phyloP scores from a whole-genome alignment of 2,888 invertebrate genomes.

The Alcis repandata region DNA sequence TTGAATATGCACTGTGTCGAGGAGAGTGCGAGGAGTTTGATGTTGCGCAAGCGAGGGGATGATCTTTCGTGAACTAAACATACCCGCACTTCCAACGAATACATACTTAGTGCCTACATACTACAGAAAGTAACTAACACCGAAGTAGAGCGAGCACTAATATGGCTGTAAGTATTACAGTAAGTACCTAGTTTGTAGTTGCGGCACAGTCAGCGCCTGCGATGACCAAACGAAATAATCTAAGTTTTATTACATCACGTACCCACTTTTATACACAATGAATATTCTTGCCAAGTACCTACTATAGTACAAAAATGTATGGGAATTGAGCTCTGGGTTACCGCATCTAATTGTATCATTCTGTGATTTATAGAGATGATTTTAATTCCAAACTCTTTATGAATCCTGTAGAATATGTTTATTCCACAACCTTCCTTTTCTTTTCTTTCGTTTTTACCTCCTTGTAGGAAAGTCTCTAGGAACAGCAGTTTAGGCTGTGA shows the following conservation, averaged over 20 bases:
- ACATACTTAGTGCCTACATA: slow-evolving; percentile 10
- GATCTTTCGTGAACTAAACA: not conserved
- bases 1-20: not conserved
- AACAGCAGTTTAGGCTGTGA: no score
- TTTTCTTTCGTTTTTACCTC: no score
- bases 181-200: slow-evolving; percentile 13
- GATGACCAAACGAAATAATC: slow-evolving; percentile 18
- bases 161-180: slow-evolving; percentile 7
- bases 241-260: not conserved
- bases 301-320: no score
- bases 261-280: no score
- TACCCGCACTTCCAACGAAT: not conserved
- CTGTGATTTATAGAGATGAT: no score
- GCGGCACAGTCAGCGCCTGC: slow-evolving; percentile 32
- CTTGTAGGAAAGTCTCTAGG: no score
- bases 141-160: slow-evolving; percentile 19
- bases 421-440: no score
- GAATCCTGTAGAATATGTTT: no score
- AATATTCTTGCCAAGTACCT: no score
- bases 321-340: no score
- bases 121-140: slow-evolving; percentile 3
- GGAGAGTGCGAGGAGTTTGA: slow-evolving; percentile 9
- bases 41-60: slow-evolving; percentile 6
- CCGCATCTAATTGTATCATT: no score
- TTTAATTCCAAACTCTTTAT: no score